These are phyloP conservation scores for Lithobius niger DNA, from an alignment of 1,140 invertebrate genomes.

Conservation along the genomic window DNA sequence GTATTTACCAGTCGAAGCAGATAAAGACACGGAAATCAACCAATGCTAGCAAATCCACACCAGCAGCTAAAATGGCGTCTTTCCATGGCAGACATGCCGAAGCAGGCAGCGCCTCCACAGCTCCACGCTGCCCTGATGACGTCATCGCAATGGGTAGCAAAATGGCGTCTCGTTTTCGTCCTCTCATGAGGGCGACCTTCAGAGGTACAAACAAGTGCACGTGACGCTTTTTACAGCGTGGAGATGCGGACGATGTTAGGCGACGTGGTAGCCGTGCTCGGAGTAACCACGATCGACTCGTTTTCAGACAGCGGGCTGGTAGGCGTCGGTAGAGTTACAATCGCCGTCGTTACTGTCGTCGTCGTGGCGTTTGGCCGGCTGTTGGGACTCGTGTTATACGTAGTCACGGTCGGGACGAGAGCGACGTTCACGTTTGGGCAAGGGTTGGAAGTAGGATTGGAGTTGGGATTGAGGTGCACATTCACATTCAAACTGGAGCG, in stretches of 20 bases:
- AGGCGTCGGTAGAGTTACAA: neutral
- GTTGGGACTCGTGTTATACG: neutral
- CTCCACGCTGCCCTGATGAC: too few species aligned
- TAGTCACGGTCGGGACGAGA: neutral
- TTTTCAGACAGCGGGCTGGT: neutral
- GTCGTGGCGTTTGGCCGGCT: neutral
- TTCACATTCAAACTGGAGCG: conserved; percentile 7
- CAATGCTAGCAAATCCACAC: too few species aligned
- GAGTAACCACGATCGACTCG: neutral
- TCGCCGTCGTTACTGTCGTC: conserved; percentile 3
- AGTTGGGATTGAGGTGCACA: neutral
- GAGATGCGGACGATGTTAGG: conserved; percentile 6
- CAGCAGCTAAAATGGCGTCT: too few species aligned
- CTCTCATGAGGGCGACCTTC: neutral
- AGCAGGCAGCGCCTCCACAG: too few species aligned
- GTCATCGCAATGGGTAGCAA: too few species aligned
- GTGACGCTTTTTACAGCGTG: neutral
- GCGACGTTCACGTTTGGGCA: neutral
- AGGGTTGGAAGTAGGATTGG: too few species aligned
- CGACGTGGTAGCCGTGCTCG: conserved; percentile 6
- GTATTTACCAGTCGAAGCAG: too few species aligned
- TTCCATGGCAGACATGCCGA: too few species aligned
- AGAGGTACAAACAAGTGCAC: neutral
- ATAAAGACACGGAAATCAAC: too few species aligned
- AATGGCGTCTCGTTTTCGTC: neutral